Base-by-base conservation (phyloP, 2,888 invertebrate genomes). In the Scaptomyza cyrtandrae region DNA sequence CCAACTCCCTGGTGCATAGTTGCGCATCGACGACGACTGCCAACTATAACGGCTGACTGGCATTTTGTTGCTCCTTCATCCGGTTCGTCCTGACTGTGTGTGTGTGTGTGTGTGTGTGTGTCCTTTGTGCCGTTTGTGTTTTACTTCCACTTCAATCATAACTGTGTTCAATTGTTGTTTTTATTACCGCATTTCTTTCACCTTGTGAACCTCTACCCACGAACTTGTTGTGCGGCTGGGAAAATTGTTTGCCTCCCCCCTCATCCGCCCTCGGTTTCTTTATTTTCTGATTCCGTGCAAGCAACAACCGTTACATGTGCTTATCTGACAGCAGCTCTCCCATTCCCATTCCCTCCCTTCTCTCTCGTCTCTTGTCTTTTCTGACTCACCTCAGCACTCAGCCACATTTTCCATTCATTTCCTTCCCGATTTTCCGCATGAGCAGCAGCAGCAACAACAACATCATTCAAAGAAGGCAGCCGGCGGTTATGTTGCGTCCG, bases 101-200 rank as follows among this genome's bases (percentile, higher is more conserved):
- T 60, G 59, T 58, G 48, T 60, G 46, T 59, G n/a, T 60, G 31
- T 57, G 19, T 43, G 46, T 60, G 59, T 58, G 48, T 60, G 46
- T 59, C 43, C 57, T 70, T 61, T 74, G 61, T 71, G 66, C 59
- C 66, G 55, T 58, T 63, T 78, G 56, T 73, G 67, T 62, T 88
- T 66, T 73, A 64, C 79, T 83, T 83, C 81, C 86, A 88, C 87
- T 86, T 86, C 87, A 86, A 86, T 86, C 86, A 86, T 86, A 86
- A 86, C 88, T 82, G 86, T 76, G 86, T 87, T 88, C 89, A 88
- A 86, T 86, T 86, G 88, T 86, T 86, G 87, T 84, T 88, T 84
- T 85, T 86, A 88, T 88, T 88, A 82, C 88, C 80, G 70, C 83
- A 86, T 87, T 84, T 82, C 77, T 70, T 83, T 82, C 86, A 83